A percentile compares a stretch with the other conserved stretches of the same genome.
phyloP scores from a whole-genome alignment of 1,140 invertebrate species.

The Lasioglossum albipes region DNA sequence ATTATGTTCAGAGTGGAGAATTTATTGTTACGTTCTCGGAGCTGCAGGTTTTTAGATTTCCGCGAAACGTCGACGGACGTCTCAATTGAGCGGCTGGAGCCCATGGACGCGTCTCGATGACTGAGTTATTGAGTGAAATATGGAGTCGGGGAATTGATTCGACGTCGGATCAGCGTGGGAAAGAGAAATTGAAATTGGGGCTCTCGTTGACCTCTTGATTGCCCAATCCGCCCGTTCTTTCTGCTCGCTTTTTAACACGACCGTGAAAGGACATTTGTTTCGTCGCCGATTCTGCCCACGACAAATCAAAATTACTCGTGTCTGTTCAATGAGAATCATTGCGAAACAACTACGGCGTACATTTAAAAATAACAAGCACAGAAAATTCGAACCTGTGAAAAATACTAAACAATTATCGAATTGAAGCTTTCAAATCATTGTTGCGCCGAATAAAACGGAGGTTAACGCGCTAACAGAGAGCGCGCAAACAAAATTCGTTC shows the following conservation, averaged over 20 bases:
- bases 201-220: conserved; percentile 44
- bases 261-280: background rate
- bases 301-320: background rate
- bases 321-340: background rate
- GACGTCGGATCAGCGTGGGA: conserved; percentile 33
- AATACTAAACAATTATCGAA: no score
- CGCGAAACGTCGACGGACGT: background rate
- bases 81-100: background rate
- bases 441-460: no score
- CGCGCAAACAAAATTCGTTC: background rate
- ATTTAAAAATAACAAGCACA: background rate
- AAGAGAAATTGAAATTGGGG: conserved; percentile 45
- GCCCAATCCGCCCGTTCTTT: background rate
- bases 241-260: conserved; percentile 12
- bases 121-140: conserved; percentile 15
- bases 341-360: no score
- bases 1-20: background rate
- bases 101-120: background rate
- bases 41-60: background rate
- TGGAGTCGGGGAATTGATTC: conserved; percentile 12
- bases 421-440: no score
- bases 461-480: no score
- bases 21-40: background rate
- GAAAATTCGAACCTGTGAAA: background rate
- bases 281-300: background rate